These are phyloP conservation scores for Ictidomys tridecemlineatus DNA, from an alignment of 2,113 vertebrate genomes.

Conservation along the genomic window DNA sequence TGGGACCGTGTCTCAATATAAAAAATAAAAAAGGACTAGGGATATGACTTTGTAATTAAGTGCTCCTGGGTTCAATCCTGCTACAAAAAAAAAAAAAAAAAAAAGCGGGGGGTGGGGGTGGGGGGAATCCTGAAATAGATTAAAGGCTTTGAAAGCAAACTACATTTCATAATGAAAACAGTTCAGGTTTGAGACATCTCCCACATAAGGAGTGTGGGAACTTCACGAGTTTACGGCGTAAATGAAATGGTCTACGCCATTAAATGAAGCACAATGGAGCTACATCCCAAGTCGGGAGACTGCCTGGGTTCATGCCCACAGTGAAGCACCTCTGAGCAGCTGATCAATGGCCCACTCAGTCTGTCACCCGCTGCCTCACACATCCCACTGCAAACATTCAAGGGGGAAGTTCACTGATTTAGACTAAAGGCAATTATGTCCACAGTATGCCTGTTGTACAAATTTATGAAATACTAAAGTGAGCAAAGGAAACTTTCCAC, in stretches of 20 bases:
- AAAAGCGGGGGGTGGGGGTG: too few species aligned
- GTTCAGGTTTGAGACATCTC: not conserved
- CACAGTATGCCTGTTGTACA: not conserved
- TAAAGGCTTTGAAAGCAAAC: slow-evolving; percentile 30
- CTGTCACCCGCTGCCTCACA: not conserved
- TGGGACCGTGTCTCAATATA: too few species aligned
- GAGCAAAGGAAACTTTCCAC: not conserved
- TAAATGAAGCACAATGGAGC: not conserved
- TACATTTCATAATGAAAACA: not conserved
- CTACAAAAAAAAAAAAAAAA: too few species aligned
- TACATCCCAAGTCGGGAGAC: not conserved
- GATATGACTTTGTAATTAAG: too few species aligned
- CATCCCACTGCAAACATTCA: not conserved
- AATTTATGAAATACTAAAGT: not conserved
- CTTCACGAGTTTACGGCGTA: not conserved
- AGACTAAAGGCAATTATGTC: not conserved
- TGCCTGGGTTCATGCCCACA: not conserved
- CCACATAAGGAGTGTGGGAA: not conserved
- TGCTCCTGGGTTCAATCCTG: too few species aligned
- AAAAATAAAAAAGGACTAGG: too few species aligned
- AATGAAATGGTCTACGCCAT: not conserved
- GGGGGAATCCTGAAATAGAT: not conserved
- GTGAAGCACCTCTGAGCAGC: not conserved
- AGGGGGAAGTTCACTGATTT: not conserved
- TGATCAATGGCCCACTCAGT: not conserved